Evolutionary conservation across 2,113 vertebrate genomes (phyloP).

Genomic region (Corythoichthys haematopterus): DNA sequence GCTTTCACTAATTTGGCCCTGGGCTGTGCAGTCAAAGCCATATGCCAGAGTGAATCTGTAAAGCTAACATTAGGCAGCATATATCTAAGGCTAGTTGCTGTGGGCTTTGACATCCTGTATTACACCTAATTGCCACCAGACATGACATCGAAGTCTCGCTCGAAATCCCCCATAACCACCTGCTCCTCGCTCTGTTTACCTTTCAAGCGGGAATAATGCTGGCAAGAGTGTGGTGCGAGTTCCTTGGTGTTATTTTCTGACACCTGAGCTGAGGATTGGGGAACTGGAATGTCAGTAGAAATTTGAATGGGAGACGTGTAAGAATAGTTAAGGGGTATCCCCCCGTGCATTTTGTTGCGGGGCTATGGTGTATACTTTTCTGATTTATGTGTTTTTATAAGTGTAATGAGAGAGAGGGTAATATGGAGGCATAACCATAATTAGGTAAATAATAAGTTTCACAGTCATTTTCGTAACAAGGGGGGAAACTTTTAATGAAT

Average conservation of each 20-base stretch:
- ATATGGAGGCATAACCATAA: constrained; percentile 55
- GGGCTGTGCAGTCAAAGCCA: constrained; percentile 61
- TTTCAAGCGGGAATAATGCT: constrained; percentile 63
- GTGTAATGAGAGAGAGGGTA: constrained; percentile 54
- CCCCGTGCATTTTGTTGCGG: constrained; percentile 50
- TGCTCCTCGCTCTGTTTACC: constrained; percentile 63
- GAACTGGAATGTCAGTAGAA: constrained; percentile 62
- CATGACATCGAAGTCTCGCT: constrained; percentile 52
- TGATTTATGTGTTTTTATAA: constrained; percentile 64
- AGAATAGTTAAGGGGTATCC: constrained; percentile 56
- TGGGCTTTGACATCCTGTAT: constrained; percentile 72
- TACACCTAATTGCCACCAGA: constrained; percentile 77
- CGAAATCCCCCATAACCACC: constrained; percentile 64
- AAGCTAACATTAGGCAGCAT: constrained; percentile 69
- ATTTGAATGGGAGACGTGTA: constrained; percentile 59
- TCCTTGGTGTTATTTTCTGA: constrained; percentile 57
- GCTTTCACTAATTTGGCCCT: constrained; percentile 62
- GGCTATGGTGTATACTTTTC: constrained; percentile 48
- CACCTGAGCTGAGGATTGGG: constrained; percentile 59
- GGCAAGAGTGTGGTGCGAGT: constrained; percentile 23
- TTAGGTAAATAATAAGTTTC: constrained; percentile 55
- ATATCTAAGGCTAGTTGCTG: constrained; percentile 66
- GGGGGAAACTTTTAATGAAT: constrained; percentile 54
- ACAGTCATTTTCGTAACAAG: constrained; percentile 35
- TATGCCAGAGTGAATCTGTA: constrained; percentile 70